Evolutionary conservation across 2,113 vertebrate species (phyloP).

Genomic region (Saguinus imperator): DNA sequence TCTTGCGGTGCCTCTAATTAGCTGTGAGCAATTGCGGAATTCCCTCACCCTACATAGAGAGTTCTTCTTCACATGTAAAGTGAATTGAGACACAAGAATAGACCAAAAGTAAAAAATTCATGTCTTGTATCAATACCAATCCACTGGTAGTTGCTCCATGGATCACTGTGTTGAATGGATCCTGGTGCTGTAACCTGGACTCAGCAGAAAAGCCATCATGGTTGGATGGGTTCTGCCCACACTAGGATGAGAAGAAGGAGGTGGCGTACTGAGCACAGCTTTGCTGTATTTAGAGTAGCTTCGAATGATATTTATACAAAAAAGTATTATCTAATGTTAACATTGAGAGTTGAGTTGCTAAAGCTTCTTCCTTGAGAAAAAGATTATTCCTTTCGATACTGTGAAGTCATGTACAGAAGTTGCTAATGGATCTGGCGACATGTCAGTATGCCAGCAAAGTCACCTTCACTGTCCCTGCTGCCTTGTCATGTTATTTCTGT

Average conservation of each 20-base stretch:
- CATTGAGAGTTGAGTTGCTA: fast-evolving
- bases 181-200: no score
- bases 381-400: neutral
- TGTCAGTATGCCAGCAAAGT: neutral
- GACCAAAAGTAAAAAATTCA: neutral
- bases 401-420: neutral
- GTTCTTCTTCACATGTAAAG: neutral
- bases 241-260: neutral
- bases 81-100: neutral
- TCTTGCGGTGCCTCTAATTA: neutral
- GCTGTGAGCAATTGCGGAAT: fast-evolving
- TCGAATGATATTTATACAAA: neutral
- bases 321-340: neutral
- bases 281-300: neutral
- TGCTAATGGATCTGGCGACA: neutral
- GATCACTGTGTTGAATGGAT: neutral
- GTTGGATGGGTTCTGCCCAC: neutral
- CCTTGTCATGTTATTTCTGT: neutral
- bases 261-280: neutral
- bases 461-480: neutral
- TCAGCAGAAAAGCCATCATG: neutral
- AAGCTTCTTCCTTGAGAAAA: neutral
- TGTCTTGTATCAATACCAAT: neutral
- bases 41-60: neutral
- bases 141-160: neutral